Evolutionary conservation across 2,113 vertebrate genomes (phyloP), one percentile per base, ranked within the genome.

Genomic region (Hydrochoerus hydrochaeris): DNA sequence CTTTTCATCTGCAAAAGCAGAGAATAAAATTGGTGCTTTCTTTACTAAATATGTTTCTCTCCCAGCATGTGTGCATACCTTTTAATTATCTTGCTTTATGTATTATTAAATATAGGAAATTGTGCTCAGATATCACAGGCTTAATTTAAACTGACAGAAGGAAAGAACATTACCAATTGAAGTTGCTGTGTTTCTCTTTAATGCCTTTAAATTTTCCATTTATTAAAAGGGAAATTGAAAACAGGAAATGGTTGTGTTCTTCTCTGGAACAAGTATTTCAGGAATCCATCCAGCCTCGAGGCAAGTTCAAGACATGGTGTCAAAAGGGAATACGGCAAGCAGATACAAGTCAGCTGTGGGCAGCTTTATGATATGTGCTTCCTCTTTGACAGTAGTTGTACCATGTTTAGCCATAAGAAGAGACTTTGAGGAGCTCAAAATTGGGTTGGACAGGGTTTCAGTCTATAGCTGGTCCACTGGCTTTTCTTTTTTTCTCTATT

Each of bases 41-140:
- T 97, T 83, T 65, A 63, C 82, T 95, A 86, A 94, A 54, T 77
- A 91, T 11, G 12, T 94, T 97, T 91, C 88, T 97, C 92, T 97
- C 97, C 28, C 97, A 98, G 97, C 96, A 94, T 97, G 96, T 69
- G 83, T 91, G 83, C 90, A 88, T 97, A 97, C 88, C 97, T 98
- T 97, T 98, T 97, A 98, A 98, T 98, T 95, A 98, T 98, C 88
- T 97, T 95, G 96, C 94, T 97, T 98, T 97, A 98, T 97, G 95
- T 98, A 97, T 98, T 98, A 98, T 98, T 98, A 97, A 97, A 94
- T 95, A 97, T 97, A 95, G 96, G 85, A 97, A 97, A 97, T 98
- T 97, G 97, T 95, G 95, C 95, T 97, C 95, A 94, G 96, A 97
- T 95, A 98, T 95, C 95, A 97, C 92, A 71, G 88, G 60, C 94